Conservation (phyloP, 1,140 invertebrate genomes). For the Leguminivora glycinivorella region DNA sequence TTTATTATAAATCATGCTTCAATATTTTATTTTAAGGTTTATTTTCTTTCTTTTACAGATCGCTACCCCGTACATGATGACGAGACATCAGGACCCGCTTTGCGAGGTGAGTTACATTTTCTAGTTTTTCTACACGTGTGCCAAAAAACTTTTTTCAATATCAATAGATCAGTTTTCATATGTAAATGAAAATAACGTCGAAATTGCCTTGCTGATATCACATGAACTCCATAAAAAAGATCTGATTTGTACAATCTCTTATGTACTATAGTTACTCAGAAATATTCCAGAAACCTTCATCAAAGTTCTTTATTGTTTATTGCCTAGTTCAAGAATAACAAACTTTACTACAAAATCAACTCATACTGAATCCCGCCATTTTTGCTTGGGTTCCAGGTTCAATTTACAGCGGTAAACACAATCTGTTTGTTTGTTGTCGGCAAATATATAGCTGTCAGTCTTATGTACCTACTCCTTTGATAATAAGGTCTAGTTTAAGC, state of each 20-base stretch:
- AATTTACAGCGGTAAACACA: background rate
- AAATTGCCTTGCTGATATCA: too few relatives aligned
- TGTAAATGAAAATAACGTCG: too few relatives aligned
- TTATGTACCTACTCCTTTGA: background rate
- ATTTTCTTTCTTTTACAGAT: slow-evolving; percentile 48
- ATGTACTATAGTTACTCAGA: too few relatives aligned
- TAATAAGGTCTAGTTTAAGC: background rate
- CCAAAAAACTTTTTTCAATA: too few relatives aligned
- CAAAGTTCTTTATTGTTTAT: background rate
- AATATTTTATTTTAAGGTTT: too few relatives aligned
- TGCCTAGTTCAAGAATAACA: background rate
- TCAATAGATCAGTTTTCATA: too few relatives aligned
- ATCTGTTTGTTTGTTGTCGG: background rate
- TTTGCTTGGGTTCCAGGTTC: background rate
- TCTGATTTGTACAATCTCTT: too few relatives aligned
- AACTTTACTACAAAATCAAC: background rate
- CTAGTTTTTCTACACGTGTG: too few relatives aligned
- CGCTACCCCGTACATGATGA: slow-evolving; percentile 38
- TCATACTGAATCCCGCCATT: background rate
- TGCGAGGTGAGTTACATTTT: slow-evolving; percentile 45
- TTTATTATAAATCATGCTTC: too few relatives aligned
- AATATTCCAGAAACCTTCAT: too few relatives aligned
- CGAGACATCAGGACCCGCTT: slow-evolving; percentile 36
- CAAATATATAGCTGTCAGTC: background rate
- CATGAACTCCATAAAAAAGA: too few relatives aligned